Evolutionary conservation across 2,888 invertebrate species (phyloP).

Genomic region (Ryuthela nishihirai): DNA sequence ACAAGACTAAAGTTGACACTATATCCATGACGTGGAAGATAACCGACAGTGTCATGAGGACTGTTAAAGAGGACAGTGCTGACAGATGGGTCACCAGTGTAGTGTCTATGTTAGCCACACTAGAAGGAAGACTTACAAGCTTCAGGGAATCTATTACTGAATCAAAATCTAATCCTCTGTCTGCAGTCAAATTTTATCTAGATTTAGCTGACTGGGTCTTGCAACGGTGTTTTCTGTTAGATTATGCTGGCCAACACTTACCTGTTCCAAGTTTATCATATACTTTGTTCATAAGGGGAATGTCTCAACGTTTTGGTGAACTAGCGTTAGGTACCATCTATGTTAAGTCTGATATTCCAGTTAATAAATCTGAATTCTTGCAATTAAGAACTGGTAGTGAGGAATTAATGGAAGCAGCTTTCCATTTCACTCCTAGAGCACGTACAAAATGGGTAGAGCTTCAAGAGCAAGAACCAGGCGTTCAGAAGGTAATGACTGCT

Average conservation of each 20-base stretch:
- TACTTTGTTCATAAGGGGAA: constrained; percentile 40
- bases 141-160: constrained; percentile 35
- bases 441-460: constrained; percentile 39
- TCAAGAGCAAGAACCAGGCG: constrained; percentile 36
- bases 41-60: constrained; percentile 35
- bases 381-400: constrained; percentile 38
- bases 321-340: constrained; percentile 40
- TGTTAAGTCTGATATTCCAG: constrained; percentile 37
- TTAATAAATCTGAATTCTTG: constrained; percentile 39
- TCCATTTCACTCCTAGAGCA: constrained; percentile 39
- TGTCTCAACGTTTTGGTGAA: constrained; percentile 41
- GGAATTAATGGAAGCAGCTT: constrained; percentile 40
- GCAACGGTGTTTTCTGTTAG: constrained; percentile 34
- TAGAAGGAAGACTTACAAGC: constrained; percentile 27
- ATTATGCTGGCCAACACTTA: constrained; percentile 33
- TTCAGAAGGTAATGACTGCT: constrained; percentile 21
- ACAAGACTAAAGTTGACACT: constrained; percentile 30
- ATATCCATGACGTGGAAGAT: constrained; percentile 40
- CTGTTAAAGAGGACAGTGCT: constrained; percentile 27
- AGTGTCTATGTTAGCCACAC: constrained; percentile 26
- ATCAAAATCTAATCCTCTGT: constrained; percentile 35
- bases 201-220: constrained; percentile 35
- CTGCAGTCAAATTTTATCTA: constrained; percentile 37
- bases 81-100: constrained; percentile 32
- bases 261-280: constrained; percentile 39